Conservation (phyloP, 2,888 invertebrate species). For the Pyralis farinalis region DNA sequence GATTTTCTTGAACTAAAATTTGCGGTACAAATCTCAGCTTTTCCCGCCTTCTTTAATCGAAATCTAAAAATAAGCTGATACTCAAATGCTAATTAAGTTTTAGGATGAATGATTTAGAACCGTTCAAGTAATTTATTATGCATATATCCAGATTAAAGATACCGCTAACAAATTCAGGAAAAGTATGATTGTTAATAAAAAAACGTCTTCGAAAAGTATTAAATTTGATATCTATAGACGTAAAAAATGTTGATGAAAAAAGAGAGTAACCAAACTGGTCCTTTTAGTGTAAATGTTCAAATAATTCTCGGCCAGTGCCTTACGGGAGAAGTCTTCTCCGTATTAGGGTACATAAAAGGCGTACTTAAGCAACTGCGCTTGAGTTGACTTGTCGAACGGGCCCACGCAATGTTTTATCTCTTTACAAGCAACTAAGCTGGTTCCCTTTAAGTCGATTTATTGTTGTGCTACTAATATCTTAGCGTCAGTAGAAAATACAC, state of each 20-base stretch:
- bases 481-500: conserved; percentile 50
- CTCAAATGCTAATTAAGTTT: not conserved
- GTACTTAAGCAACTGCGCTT: conserved; percentile 66
- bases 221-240: not conserved
- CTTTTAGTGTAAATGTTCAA: conserved; percentile 20
- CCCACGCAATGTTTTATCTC: conserved; percentile 75
- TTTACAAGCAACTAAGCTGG: conserved; percentile 62
- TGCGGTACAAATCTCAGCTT: not conserved
- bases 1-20: not conserved
- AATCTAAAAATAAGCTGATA: not conserved
- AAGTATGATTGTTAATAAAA: not conserved
- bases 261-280: conserved; percentile 12
- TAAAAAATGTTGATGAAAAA: conserved; percentile 6
- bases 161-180: not conserved
- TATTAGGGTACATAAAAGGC: conserved; percentile 63
- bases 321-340: conserved; percentile 32
- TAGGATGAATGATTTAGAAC: not conserved
- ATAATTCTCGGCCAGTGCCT: conserved; percentile 25
- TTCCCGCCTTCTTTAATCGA: not conserved
- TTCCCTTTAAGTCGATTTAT: conserved; percentile 70
- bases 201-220: not conserved
- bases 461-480: conserved; percentile 67
- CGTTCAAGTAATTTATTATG: not conserved
- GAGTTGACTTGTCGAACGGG: conserved; percentile 40
- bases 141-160: conserved; percentile 1